Conservation (phyloP, 2,113 vertebrate genomes). For the Gasterosteus aculeatus region DNA sequence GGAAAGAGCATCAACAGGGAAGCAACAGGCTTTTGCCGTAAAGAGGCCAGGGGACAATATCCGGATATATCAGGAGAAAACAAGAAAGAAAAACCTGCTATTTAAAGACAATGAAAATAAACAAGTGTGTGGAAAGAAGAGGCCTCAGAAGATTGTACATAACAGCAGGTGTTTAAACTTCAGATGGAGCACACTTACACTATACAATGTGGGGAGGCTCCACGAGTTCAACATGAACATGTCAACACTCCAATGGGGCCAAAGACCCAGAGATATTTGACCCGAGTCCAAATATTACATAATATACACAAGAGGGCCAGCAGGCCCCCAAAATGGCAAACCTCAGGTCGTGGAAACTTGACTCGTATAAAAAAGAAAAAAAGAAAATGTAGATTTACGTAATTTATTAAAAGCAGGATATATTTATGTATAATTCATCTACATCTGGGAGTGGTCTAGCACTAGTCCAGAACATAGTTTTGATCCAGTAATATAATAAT, state of each 20-base stretch:
- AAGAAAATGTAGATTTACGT: neutral
- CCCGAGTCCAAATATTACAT: conserved; percentile 67
- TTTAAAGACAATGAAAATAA: conserved; percentile 59
- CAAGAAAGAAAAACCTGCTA: conserved; percentile 39
- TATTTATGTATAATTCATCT: conserved; percentile 5
- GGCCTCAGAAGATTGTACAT: conserved; percentile 40
- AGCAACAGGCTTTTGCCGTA: conserved; percentile 32
- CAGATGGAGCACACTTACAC: conserved; percentile 55
- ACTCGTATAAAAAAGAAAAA: conserved; percentile 15
- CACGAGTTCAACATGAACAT: conserved; percentile 59
- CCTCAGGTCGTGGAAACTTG: conserved; percentile 25
- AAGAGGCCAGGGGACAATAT: conserved; percentile 60
- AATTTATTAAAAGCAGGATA: neutral
- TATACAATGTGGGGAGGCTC: conserved; percentile 62
- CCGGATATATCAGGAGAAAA: conserved; percentile 64
- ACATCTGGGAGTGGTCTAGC: neutral
- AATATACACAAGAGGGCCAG: conserved; percentile 59
- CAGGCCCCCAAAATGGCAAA: conserved; percentile 43
- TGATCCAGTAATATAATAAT: neutral
- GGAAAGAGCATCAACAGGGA: conserved; percentile 24
- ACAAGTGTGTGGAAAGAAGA: conserved; percentile 54
- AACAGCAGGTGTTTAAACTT: conserved; percentile 71
- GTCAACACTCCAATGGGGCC: conserved; percentile 68
- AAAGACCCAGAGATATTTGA: conserved; percentile 68
- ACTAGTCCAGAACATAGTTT: neutral